Base-by-base conservation (phyloP, 2,113 vertebrate genomes). In the Dipodomys spectabilis region DNA sequence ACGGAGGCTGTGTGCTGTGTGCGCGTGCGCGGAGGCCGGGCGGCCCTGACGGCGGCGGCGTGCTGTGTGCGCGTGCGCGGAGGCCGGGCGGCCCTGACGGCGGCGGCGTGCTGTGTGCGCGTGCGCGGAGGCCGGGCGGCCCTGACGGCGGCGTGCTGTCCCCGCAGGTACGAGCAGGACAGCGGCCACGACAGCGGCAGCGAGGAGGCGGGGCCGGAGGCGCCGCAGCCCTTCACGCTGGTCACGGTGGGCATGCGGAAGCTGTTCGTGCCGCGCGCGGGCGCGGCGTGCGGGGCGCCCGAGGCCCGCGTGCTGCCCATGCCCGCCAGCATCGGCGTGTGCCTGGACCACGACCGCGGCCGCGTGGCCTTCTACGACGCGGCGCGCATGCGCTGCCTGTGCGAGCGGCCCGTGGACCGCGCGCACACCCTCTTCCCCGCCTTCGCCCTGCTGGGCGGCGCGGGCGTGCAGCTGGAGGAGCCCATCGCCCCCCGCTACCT, bases 101-200 rank as follows among this genome's bases (percentile, higher is more conserved):
- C n/a, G n/a, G n/a, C n/a, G n/a, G n/a, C n/a, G n/a, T n/a, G n/a
- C n/a, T n/a, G n/a, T n/a, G n/a, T n/a, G n/a, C n/a, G n/a, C n/a
- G n/a, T n/a, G n/a, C n/a, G n/a, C n/a, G n/a, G n/a, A n/a, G n/a
- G n/a, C n/a, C n/a, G n/a, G n/a, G n/a, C n/a, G n/a, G 35, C 35
- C 35, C 35, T 35, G 35, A 35, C 35, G 35, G 35, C 35, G 35
- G 35, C 35, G 35, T 35, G 35, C 35, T 35, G 35, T 35, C 53
- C 53, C 53, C 53, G 53, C 53, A 99, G 99, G 74, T 99, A 99
- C 0, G 99, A 99, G 86, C 99, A 99, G 78, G 99, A 99, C 96
- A 99, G 99, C 0, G 99, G 99, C 6, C 99, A 99, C 30, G 99
- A 99, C 98, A 99, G 99, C 0, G 99, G 99, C 89, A 99, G 99